Percentiles rank a stretch among this genome's conserved stretches.
Evolutionary conservation across 2,113 vertebrate species (phyloP).

Genomic region (Pangasianodon gigas): DNA sequence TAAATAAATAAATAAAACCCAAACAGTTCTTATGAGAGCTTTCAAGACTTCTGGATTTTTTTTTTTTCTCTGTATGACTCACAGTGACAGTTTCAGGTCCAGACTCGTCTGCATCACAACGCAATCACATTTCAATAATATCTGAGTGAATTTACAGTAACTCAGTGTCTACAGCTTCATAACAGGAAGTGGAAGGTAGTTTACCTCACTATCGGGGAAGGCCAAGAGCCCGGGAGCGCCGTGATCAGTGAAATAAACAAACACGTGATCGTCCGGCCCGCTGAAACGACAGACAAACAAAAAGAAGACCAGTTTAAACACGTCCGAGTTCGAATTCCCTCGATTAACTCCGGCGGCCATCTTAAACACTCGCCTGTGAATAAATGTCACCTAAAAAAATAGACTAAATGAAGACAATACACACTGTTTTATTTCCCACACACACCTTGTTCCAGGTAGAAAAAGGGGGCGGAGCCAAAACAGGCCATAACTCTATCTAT

Average conservation of each 20-base stretch:
- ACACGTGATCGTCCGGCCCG: conserved; percentile 90
- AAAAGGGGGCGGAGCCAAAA: too few species aligned
- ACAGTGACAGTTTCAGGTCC: not conserved
- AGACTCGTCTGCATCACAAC: not conserved
- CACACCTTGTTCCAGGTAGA: not conserved
- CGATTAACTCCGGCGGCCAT: not conserved
- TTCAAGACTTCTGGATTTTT: not conserved
- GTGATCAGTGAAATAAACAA: conserved; percentile 95
- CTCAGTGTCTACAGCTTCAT: not conserved
- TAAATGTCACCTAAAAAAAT: not conserved
- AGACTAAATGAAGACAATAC: too few species aligned
- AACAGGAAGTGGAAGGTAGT: conserved; percentile 56
- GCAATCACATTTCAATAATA: too few species aligned
- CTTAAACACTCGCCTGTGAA: not conserved
- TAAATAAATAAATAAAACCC: not conserved
- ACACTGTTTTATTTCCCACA: not conserved
- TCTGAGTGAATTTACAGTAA: not conserved
- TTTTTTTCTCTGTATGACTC: not conserved
- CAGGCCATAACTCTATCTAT: too few species aligned
- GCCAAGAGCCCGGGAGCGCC: conserved; percentile 88
- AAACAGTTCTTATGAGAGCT: not conserved
- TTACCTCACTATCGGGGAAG: conserved; percentile 89
- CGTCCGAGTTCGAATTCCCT: not conserved
- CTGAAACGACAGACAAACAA: conserved; percentile 64
- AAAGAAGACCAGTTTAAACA: not conserved